Conservation (phyloP, 1,140 invertebrate genomes). For the Telenomus remus region DNA sequence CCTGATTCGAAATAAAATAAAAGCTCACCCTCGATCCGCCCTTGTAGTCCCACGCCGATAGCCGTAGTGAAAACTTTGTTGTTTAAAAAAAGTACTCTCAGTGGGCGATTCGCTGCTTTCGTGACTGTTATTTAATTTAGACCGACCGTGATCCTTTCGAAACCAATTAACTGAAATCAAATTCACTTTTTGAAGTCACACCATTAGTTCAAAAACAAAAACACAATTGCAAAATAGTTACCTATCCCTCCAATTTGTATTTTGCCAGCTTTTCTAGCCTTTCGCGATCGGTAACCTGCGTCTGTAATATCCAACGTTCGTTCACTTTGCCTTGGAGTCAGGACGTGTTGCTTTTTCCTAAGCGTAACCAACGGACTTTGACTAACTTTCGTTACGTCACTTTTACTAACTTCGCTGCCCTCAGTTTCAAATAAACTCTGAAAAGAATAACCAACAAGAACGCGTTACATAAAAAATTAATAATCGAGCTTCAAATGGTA, state of each 20-base stretch:
- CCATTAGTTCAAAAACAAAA: slow-evolving; percentile 2
- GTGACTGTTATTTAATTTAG: slow-evolving; percentile 77
- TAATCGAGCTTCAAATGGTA: no score
- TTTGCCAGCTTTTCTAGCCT: slow-evolving; percentile 66
- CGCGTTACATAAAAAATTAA: no score
- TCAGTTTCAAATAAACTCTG: slow-evolving; percentile 89
- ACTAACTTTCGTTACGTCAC: slow-evolving; percentile 80
- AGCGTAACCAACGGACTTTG: slow-evolving; percentile 87
- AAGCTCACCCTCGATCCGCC: slow-evolving; percentile 62
- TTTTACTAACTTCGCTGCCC: slow-evolving; percentile 74
- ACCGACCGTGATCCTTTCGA: slow-evolving; percentile 76
- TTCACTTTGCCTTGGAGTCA: slow-evolving; percentile 88
- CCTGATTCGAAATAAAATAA: neutral
- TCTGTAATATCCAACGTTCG: slow-evolving; percentile 78
- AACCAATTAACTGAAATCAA: slow-evolving; percentile 82
- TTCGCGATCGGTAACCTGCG: slow-evolving; percentile 59
- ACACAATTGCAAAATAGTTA: slow-evolving; percentile 61
- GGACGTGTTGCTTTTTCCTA: slow-evolving; percentile 80
- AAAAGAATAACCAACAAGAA: slow-evolving; percentile 55
- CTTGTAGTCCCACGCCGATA: slow-evolving; percentile 64
- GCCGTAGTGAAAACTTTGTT: slow-evolving; percentile 70
- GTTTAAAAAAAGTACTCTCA: slow-evolving; percentile 75
- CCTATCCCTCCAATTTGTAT: slow-evolving; percentile 80
- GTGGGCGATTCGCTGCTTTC: slow-evolving; percentile 79
- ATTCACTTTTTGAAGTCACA: neutral